Evolutionary conservation across 2,113 vertebrate species (phyloP).

Genomic region (Caloenas nicobarica): DNA sequence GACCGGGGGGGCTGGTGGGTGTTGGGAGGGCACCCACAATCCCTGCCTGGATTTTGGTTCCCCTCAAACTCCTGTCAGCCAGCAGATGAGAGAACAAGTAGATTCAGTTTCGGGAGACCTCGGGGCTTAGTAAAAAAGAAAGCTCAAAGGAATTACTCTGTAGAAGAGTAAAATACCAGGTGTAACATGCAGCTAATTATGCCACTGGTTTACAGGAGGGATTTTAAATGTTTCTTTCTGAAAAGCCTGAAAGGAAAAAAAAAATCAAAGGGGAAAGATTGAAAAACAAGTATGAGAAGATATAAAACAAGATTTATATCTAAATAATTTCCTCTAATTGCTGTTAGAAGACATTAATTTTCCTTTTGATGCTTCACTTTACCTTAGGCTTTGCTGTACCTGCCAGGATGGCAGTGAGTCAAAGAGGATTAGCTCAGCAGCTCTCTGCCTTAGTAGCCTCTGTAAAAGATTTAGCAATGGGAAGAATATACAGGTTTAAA

Average conservation of each 20-base stretch:
- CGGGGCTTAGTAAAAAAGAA: conserved; percentile 43
- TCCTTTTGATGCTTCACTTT: conserved; percentile 81
- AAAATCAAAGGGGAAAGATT: conserved; percentile 80
- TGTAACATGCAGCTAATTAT: conserved; percentile 74
- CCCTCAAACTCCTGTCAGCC: background rate
- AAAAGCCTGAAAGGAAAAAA: conserved; percentile 73
- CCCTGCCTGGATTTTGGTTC: background rate
- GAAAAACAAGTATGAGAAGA: conserved; percentile 81
- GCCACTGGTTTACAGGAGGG: conserved; percentile 56
- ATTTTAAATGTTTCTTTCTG: conserved; percentile 72
- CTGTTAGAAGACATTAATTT: conserved; percentile 84
- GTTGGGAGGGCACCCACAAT: background rate
- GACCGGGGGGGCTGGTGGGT: rapidly evolving
- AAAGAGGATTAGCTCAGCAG: conserved; percentile 77
- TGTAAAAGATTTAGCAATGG: conserved; percentile 68
- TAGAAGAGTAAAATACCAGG: conserved; percentile 67
- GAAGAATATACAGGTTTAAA: conserved; percentile 14
- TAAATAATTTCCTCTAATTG: conserved; percentile 85
- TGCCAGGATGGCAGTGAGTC: conserved; percentile 80
- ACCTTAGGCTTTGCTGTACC: conserved; percentile 75
- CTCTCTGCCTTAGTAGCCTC: conserved; percentile 61
- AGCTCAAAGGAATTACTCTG: conserved; percentile 62
- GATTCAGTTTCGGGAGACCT: conserved; percentile 56
- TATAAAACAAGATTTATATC: conserved; percentile 84
- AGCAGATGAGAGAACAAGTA: conserved; percentile 49